Conservation (phyloP, 53 echinoderm and acorn worm genomes). For the Apostichopus leukothele region DNA sequence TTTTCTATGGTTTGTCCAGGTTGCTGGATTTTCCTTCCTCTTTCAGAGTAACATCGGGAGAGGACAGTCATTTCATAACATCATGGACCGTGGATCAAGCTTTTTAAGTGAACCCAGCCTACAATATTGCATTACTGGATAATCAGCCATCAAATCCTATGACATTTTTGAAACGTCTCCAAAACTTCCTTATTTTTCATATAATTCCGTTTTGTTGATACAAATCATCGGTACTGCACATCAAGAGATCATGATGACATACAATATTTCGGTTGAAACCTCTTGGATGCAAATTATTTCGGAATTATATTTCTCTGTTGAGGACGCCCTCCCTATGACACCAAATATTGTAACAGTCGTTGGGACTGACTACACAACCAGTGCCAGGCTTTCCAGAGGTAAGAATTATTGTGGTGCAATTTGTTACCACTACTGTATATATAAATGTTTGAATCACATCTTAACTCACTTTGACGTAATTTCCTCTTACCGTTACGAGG, state of each 20-base stretch:
- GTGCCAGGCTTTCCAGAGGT: slow-evolving; percentile 57
- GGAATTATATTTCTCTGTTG: slow-evolving; percentile 56
- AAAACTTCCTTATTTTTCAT: slow-evolving; percentile 55
- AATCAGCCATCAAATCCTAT: slow-evolving; percentile 56
- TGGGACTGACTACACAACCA: slow-evolving; percentile 60
- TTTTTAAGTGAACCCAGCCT: slow-evolving; percentile 56
- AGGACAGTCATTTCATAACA: slow-evolving; percentile 55
- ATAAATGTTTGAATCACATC: too few relatives aligned
- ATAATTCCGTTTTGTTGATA: slow-evolving; percentile 21
- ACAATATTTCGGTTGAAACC: slow-evolving; percentile 51
- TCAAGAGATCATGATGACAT: slow-evolving; percentile 51
- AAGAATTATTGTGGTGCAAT: not conserved
- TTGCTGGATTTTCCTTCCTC: slow-evolving; percentile 19
- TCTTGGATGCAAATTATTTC: not conserved
- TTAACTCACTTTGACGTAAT: too few relatives aligned
- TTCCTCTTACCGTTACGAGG: too few relatives aligned
- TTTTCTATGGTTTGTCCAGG: not conserved
- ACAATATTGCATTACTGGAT: slow-evolving; percentile 40
- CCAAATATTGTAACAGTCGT: slow-evolving; percentile 61
- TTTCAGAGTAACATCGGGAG: slow-evolving; percentile 17
- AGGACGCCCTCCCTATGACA: slow-evolving; percentile 57
- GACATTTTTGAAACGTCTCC: slow-evolving; percentile 60
- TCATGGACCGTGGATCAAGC: slow-evolving; percentile 44
- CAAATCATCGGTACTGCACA: slow-evolving; percentile 49
- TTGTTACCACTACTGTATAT: too few relatives aligned